A percentile compares a stretch with the other conserved stretches of the same genome.
Evolutionary conservation across 2,888 invertebrate genomes (phyloP).

Genomic region (Lissonota sp.): DNA sequence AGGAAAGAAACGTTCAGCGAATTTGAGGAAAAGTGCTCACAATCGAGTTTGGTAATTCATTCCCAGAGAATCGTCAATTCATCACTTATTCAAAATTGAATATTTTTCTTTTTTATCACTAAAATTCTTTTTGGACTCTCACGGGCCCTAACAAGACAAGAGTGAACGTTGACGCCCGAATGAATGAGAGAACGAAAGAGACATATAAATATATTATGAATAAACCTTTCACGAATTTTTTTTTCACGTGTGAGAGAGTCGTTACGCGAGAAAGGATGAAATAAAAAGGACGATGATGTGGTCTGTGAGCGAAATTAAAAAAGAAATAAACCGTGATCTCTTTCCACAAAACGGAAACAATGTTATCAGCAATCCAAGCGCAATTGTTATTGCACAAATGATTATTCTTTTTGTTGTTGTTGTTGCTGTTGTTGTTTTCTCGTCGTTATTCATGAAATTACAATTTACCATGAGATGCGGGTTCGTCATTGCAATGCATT

Average conservation of each 20-base stretch:
- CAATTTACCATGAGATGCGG: conserved; percentile 8
- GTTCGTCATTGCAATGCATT: conserved; percentile 19
- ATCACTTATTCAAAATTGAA: background rate
- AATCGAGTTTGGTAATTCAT: background rate
- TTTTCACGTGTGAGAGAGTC: conserved; percentile 2
- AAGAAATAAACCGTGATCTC: conserved; percentile 59
- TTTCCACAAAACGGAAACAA: conserved; percentile 69
- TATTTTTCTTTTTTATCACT: too few relatives aligned
- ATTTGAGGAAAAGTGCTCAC: background rate
- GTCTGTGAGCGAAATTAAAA: conserved; percentile 12
- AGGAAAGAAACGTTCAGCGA: background rate
- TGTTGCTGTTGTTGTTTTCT: conserved; percentile 15
- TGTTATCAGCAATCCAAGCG: conserved; percentile 52
- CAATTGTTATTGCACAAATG: conserved; percentile 51
- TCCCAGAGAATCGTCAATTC: background rate
- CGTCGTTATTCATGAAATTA: conserved; percentile 34
- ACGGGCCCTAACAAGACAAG: background rate
- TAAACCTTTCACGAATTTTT: conserved; percentile 14
- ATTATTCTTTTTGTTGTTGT: conserved; percentile 9
- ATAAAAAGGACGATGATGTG: background rate
- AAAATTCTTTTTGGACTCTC: background rate
- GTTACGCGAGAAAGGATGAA: background rate
- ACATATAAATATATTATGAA: background rate
- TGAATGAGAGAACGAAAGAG: conserved; percentile 32
- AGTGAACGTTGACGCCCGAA: background rate